These are phyloP conservation scores for Ptychodera flava DNA, from an alignment of 35 echinoderm and acorn worm species.

Conservation along the genomic window DNA sequence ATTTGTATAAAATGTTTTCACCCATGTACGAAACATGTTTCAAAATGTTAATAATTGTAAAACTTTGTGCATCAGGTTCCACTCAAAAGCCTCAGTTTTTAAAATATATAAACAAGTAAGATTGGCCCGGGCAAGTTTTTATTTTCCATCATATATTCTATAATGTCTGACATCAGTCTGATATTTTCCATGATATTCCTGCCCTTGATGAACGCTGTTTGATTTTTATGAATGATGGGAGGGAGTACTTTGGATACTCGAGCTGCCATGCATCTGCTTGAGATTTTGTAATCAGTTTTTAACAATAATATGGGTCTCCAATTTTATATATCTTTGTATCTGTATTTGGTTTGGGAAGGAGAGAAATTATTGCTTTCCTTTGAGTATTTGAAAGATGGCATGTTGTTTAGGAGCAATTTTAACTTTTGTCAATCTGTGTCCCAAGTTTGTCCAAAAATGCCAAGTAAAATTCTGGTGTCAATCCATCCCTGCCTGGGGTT, in stretches of 20 bases:
- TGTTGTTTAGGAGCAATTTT: not conserved
- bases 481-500: too few relatives aligned
- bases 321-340: conserved; percentile 18
- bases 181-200: conserved; percentile 11
- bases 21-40: not conserved
- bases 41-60: not conserved
- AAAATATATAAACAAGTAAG: not conserved
- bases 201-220: conserved; percentile 17
- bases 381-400: not conserved
- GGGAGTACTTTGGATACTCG: conserved; percentile 10
- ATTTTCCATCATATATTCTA: not conserved
- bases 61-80: not conserved
- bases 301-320: conserved; percentile 20
- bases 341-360: conserved; percentile 13
- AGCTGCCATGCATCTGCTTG: conserved; percentile 12
- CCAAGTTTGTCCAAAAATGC: too few relatives aligned
- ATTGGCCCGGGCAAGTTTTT: not conserved
- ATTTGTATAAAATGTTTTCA: not conserved
- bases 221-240: conserved; percentile 3
- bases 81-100: not conserved
- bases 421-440: not conserved
- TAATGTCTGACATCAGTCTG: not conserved
- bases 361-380: conserved; percentile 6
- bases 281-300: conserved; percentile 30
- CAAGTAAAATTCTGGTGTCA: too few relatives aligned